Evolutionary conservation across 2,113 vertebrate species (phyloP).

Genomic region (Lethenteron camtschaticum): DNA sequence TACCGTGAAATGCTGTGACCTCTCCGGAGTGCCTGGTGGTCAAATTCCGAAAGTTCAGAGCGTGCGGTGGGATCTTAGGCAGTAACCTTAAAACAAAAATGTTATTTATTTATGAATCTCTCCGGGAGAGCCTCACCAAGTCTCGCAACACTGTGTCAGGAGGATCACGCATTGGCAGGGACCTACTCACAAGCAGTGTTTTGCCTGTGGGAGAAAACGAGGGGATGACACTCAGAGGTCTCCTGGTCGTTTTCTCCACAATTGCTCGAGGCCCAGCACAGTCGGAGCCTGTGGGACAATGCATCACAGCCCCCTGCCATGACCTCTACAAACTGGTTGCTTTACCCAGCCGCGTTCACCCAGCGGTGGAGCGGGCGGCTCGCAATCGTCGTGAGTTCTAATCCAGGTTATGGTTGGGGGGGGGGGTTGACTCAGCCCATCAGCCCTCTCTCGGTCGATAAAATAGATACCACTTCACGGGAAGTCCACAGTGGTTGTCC

Average conservation of each 20-base stretch:
- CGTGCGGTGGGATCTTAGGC: not conserved
- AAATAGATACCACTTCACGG: no score
- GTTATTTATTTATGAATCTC: not conserved
- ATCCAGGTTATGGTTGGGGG: no score
- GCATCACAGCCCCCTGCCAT: no score
- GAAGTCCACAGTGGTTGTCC: no score
- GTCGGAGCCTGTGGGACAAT: no score
- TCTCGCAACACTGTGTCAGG: slow-evolving; percentile 29
- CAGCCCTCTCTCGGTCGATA: no score
- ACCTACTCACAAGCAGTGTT: slow-evolving; percentile 46
- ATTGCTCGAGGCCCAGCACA: no score
- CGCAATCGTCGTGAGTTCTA: no score
- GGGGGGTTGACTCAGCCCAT: no score
- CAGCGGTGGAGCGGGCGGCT: no score
- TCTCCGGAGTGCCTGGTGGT: not conserved
- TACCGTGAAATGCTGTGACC: not conserved
- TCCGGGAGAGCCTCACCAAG: not conserved
- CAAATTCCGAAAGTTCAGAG: not conserved
- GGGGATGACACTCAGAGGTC: slow-evolving; percentile 13
- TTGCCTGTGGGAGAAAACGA: slow-evolving; percentile 40
- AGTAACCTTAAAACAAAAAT: not conserved
- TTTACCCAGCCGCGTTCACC: no score
- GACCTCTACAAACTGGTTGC: no score
- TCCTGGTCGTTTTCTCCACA: slow-evolving; percentile 35
- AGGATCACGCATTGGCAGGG: slow-evolving; percentile 82